phyloP scores from a whole-genome alignment of 2,888 invertebrate genomes.

The Pristionchus mayeri region DNA sequence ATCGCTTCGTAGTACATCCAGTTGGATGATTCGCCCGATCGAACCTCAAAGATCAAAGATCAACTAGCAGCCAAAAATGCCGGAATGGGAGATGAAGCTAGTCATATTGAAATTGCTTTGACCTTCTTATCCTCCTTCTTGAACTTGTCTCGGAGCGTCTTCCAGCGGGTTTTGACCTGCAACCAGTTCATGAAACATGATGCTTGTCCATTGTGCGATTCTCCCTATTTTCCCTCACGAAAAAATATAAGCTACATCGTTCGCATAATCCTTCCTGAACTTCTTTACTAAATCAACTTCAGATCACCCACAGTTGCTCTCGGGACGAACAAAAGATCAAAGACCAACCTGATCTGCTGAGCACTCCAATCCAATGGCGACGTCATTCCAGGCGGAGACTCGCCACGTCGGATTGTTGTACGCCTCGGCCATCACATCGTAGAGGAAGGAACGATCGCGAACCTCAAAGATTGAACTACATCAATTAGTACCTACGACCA shows the following conservation, averaged over 20 bases:
- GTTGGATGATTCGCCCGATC: constrained; percentile 51
- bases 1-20: constrained; percentile 62
- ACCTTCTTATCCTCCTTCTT: constrained; percentile 68
- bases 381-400: constrained; percentile 33
- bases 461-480: constrained; percentile 21
- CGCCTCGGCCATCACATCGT: constrained; percentile 41
- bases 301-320: neutral
- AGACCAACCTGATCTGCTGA: constrained; percentile 22
- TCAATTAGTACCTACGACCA: neutral
- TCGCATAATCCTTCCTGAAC: no score
- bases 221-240: no score
- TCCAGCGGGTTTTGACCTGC: constrained; percentile 69
- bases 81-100: constrained; percentile 39
- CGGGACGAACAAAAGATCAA: neutral
- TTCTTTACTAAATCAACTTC: neutral
- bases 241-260: no score
- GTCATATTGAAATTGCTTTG: neutral
- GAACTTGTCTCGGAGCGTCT: constrained; percentile 70
- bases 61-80: constrained; percentile 49
- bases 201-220: no score
- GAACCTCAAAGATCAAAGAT: constrained; percentile 48
- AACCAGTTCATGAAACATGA: neutral
- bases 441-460: constrained; percentile 28
- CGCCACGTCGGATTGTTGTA: constrained; percentile 49
- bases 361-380: constrained; percentile 13